Conservation (phyloP, 2,113 vertebrate species). For the Myrmecophaga tridactyla region DNA sequence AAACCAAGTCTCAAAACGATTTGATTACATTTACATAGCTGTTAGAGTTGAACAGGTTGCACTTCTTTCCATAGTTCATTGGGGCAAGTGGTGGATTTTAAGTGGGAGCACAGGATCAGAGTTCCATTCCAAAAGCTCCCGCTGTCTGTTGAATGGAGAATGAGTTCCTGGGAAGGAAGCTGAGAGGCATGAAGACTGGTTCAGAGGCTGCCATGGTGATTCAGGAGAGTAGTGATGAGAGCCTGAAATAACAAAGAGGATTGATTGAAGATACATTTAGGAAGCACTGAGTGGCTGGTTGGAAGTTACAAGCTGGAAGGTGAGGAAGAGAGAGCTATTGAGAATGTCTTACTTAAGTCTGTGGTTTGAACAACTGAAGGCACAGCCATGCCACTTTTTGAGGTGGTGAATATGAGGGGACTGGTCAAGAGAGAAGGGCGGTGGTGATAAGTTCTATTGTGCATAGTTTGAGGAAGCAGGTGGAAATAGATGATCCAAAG, state of each 20-base stretch:
- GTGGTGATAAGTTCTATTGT: not conserved
- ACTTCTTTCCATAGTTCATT: not conserved
- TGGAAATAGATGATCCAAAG: not conserved
- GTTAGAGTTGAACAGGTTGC: not conserved
- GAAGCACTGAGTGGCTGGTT: not conserved
- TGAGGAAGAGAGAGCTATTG: not conserved
- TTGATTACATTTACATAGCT: not conserved
- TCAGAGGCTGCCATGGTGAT: not conserved
- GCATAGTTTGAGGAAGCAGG: not conserved
- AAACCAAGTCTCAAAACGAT: slow-evolving; percentile 14
- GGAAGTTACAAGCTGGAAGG: not conserved
- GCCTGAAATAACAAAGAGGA: not conserved
- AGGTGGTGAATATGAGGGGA: not conserved
- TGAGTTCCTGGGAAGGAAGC: not conserved
- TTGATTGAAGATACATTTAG: not conserved
- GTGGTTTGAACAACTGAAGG: not conserved
- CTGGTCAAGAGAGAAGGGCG: not conserved
- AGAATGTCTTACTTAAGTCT: not conserved
- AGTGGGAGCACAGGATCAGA: not conserved
- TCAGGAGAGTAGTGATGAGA: not conserved
- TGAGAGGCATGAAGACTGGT: not conserved
- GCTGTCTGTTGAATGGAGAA: not conserved
- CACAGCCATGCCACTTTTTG: not conserved
- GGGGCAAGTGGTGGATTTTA: not conserved
- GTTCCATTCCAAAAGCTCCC: not conserved